Conservation (phyloP, 2,113 vertebrate genomes). For the Nerophis lumbriciformis region DNA sequence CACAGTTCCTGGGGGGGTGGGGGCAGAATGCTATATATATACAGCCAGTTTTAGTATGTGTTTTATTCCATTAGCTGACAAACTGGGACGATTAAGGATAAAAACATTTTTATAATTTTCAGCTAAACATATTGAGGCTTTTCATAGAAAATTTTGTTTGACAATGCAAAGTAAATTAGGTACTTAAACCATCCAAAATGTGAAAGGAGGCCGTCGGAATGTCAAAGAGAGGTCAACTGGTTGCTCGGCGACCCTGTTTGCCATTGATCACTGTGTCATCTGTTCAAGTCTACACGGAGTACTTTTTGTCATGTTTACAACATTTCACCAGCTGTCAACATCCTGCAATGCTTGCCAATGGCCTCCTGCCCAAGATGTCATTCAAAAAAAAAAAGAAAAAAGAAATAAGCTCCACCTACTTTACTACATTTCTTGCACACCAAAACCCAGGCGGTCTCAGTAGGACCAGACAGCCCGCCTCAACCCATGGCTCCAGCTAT, state of each 20-base stretch:
- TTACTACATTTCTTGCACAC: constrained; percentile 51
- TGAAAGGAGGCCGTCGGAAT: constrained; percentile 49
- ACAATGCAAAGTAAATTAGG: constrained; percentile 7
- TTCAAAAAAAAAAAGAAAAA: constrained; percentile 13
- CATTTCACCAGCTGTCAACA: constrained; percentile 22
- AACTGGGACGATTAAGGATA: too few species aligned
- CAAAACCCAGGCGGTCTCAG: constrained; percentile 43
- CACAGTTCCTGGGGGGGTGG: too few species aligned
- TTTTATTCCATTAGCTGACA: too few species aligned
- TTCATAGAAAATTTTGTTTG: constrained; percentile 1
- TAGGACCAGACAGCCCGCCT: constrained; percentile 58
- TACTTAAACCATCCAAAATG: constrained; percentile 57
- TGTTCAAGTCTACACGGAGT: constrained; percentile 16
- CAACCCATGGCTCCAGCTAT: constrained; percentile 67
- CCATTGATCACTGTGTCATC: constrained; percentile 40
- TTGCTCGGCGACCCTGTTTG: background rate
- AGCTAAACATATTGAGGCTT: too few species aligned
- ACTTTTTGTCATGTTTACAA: constrained; percentile 46
- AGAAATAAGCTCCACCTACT: constrained; percentile 22
- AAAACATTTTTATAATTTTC: too few species aligned
- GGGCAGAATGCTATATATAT: too few species aligned
- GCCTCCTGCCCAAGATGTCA: constrained; percentile 31
- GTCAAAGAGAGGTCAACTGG: constrained; percentile 25
- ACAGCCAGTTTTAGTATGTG: too few species aligned
- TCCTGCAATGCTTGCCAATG: constrained; percentile 20